Conservation (phyloP, 2,888 invertebrate genomes). For the Leptothorax acervorum region DNA sequence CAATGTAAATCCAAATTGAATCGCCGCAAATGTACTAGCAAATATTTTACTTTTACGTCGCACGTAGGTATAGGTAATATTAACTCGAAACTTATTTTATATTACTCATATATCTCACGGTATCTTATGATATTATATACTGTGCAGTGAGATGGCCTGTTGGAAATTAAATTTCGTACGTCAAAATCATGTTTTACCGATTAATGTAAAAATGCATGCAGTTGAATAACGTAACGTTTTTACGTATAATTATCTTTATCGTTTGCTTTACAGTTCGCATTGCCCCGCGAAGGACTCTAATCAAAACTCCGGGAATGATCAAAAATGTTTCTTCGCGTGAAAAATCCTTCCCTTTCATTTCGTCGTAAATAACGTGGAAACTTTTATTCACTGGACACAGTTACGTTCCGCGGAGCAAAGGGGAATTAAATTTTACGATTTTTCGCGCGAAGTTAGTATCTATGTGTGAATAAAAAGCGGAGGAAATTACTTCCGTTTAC, state of each 20-base stretch:
- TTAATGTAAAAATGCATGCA: neutral
- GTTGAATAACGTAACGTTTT: neutral
- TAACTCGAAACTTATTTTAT: neutral
- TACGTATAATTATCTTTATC: neutral
- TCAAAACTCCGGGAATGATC: neutral
- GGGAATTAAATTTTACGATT: conserved; percentile 18
- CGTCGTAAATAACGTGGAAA: conserved; percentile 9
- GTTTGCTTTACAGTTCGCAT: neutral
- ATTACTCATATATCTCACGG: neutral
- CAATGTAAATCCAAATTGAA: neutral
- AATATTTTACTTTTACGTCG: neutral
- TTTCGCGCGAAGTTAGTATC: neutral
- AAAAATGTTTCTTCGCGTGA: neutral
- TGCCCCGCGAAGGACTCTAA: too few relatives aligned
- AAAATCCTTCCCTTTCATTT: neutral
- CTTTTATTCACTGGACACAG: neutral
- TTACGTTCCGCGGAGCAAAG: neutral
- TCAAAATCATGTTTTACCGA: neutral
- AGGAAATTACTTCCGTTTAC: neutral
- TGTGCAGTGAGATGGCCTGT: neutral
- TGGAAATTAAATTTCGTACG: neutral
- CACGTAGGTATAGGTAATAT: neutral
- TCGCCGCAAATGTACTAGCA: neutral
- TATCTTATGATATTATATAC: neutral
- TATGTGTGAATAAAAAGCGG: neutral